Base-by-base conservation (phyloP, 2,888 invertebrate species). In the Dichetophora obliterata region DNA sequence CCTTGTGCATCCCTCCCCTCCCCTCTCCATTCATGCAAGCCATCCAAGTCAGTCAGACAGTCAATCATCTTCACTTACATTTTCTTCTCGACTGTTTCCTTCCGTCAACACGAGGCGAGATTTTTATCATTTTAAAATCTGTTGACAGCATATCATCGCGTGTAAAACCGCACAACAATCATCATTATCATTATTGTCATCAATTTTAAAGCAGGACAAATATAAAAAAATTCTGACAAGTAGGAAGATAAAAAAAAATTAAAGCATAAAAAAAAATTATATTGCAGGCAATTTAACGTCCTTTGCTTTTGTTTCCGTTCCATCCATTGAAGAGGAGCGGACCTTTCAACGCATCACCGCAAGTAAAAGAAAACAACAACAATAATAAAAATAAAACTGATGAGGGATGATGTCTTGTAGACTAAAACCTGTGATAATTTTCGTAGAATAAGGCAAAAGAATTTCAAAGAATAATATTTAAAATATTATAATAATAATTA, bases 61-160 rank as follows among this genome's bases (percentile, higher is more conserved):
- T 22, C 68, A 50, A 19, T 61, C 61, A 61, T 63, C 63, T 63
- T 59, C 57, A 22, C n/a, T 27, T 22, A 5, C 9, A 34, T 14
- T 43, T 54, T 50, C 24, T 68, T 68, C 11, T 69, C 63, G 31
- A n/a, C 63, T n/a, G 63, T 50, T 50, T 68, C 59, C 43, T 59
- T 72, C 72, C 22, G 61, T n/a, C 72, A 19, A 50, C 68, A 14
- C 50, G 57, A 14, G 54, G 52, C 16, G 37, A 65, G 65, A 65
- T 74, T 74, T 74, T 65, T 63, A 74, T 74, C 70, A 70, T 54
- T 70, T 70, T 52, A 54, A 71, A 71, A 74, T 52, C 74, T 65
- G 74, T 65, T 75, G 57, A 75, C 77, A 73, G 73, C 37, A 72
- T 72, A 72, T 48, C 75, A 76, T 76, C 50, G 65, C 65, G 57